Evolutionary conservation across 2,113 vertebrate species (phyloP).

Genomic region (Daubentonia madagascariensis): DNA sequence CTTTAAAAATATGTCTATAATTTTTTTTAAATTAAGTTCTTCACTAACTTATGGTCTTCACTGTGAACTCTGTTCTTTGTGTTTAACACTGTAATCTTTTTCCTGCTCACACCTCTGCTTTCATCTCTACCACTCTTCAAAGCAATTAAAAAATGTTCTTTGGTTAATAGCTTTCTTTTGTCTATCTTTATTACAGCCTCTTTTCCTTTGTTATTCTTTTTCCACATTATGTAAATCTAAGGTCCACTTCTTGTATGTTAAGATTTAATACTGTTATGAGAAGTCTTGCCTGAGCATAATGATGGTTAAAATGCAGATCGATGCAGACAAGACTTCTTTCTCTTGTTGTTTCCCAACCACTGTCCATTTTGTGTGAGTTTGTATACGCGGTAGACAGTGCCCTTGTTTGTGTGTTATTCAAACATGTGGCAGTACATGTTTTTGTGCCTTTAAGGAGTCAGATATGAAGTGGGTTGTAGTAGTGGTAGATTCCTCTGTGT

Average conservation of each 20-base stretch:
- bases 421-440: neutral
- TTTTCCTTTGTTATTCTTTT: neutral
- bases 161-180: neutral
- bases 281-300: neutral
- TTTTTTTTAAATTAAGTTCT: neutral
- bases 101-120: neutral
- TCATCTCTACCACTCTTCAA: neutral
- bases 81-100: conserved; percentile 20
- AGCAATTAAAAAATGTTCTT: neutral
- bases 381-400: neutral
- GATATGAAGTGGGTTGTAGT: neutral
- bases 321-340: neutral
- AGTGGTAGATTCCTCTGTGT: neutral
- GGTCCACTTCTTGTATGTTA: neutral
- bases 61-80: neutral
- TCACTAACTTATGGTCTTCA: neutral
- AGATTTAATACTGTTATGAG: neutral
- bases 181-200: neutral
- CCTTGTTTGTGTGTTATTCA: neutral
- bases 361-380: neutral
- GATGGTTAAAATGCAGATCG: neutral
- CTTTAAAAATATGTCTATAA: conserved; percentile 25
- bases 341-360: neutral
- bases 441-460: conserved; percentile 16
- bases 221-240: neutral